Base-by-base conservation (phyloP, 2,888 invertebrate species). In the Steinernema scapterisci region DNA sequence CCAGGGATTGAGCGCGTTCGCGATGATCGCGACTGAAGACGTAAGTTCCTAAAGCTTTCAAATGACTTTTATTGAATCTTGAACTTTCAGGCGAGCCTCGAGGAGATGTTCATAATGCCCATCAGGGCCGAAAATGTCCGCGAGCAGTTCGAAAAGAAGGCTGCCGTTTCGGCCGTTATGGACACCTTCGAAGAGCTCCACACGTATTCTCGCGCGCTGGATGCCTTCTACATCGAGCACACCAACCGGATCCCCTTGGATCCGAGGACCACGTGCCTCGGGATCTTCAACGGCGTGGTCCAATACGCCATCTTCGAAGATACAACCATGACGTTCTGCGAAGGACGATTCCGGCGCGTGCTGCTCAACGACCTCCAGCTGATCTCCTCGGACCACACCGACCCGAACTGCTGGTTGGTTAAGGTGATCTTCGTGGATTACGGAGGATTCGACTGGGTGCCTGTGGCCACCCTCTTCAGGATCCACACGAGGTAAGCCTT, bases 261-360 rank as follows among this genome's bases (percentile, higher is more conserved):
- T 16, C 63, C 63, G 1, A 27, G 31, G 31, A 63, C 5, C 13
- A 63, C 63, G 5, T 27, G 31, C 19, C 7, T 31, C 9, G 63
- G 5, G 11, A 27, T 63, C 38, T 1, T 63, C 16, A 31, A 13
- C 63, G 38, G 38, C 11, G 27, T 25, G 2, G 63, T 27, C 9
- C 63, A 63, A n/a, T 63, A 63, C 38, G 63, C 31, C 6, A 31
- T 63, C 19, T 31, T 31, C 63, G 63, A 63, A 27, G 16, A 31
- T 31, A 16, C 63, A 1, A 63, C 27, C 27, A 27, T 25, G 16
- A 31, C 27, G 7, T 3, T 25, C 13, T 25, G 7, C 16, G 11
- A 63, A 16, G 63, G 63, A 1, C 63, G 63, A 13, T 63, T 27
- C 63, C 63, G 63, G 7, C 63, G 63, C 13, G 63, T 63, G 63